phyloP scores from a whole-genome alignment of 2,113 vertebrate genomes.

The Halichoeres trimaculatus region DNA sequence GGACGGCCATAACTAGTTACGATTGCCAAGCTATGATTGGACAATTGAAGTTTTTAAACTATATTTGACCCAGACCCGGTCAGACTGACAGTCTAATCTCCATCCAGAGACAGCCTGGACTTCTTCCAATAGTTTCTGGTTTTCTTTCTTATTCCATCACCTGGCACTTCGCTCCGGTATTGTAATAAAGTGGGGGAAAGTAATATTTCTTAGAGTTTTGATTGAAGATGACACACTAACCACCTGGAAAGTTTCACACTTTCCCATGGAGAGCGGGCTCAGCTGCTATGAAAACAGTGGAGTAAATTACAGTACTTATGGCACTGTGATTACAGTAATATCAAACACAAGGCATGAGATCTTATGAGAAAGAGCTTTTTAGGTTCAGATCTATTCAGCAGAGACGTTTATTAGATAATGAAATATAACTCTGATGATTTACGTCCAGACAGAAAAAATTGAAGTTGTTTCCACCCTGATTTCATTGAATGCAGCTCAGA shows the following conservation, averaged over 20 bases:
- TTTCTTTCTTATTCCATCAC: slow-evolving; percentile 55
- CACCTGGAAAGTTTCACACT: slow-evolving; percentile 61
- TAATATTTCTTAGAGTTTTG: slow-evolving; percentile 28
- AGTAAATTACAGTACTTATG: slow-evolving; percentile 38
- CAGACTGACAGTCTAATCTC: slow-evolving; percentile 33
- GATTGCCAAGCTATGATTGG: slow-evolving; percentile 15
- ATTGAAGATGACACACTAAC: slow-evolving; percentile 59
- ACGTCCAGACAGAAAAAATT: not conserved
- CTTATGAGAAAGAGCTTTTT: not conserved
- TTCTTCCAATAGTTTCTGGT: slow-evolving; percentile 43
- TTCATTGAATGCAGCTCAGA: no score
- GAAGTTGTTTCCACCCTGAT: no score
- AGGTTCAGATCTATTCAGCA: not conserved
- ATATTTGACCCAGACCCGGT: slow-evolving; percentile 36
- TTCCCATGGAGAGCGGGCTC: slow-evolving; percentile 41
- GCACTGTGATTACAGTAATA: slow-evolving; percentile 25
- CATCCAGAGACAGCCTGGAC: slow-evolving; percentile 27
- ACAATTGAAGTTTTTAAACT: slow-evolving; percentile 46
- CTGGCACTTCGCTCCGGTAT: slow-evolving; percentile 32
- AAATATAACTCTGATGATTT: not conserved
- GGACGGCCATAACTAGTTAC: not conserved
- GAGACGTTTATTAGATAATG: not conserved
- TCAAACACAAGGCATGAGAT: not conserved
- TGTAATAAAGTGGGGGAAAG: slow-evolving; percentile 39
- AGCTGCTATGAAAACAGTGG: slow-evolving; percentile 64